A percentile compares a stretch with the other conserved stretches of the same genome.
These are phyloP conservation scores for Cheilosia pagana DNA, from an alignment of 2,888 invertebrate species.

Conservation along the genomic window DNA sequence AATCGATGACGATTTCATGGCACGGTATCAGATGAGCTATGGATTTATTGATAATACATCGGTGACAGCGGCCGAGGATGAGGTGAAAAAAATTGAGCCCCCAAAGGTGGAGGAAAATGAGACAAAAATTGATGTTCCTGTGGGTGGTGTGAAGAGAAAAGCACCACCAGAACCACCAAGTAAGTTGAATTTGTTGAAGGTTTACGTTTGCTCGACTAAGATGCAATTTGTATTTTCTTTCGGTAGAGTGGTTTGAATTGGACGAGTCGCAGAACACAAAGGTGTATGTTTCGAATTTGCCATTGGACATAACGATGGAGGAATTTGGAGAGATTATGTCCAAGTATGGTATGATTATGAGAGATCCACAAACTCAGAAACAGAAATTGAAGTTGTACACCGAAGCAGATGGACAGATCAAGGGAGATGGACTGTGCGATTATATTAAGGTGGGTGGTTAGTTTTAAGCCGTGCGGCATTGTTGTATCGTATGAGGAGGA, in stretches of 20 bases:
- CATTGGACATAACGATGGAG: slow-evolving; percentile 93
- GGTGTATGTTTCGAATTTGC: slow-evolving; percentile 97
- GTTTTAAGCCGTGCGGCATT: background rate
- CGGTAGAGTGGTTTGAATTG: slow-evolving; percentile 95
- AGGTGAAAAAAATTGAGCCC: slow-evolving; percentile 76
- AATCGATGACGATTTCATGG: slow-evolving; percentile 98
- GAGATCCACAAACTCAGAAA: slow-evolving; percentile 91
- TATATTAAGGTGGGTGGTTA: slow-evolving; percentile 91
- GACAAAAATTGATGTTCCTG: slow-evolving; percentile 35
- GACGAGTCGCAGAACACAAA: slow-evolving; percentile 95
- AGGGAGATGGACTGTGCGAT: slow-evolving; percentile 98
- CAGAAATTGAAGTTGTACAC: slow-evolving; percentile 96
- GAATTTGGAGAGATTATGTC: slow-evolving; percentile 96
- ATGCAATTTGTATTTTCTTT: slow-evolving; percentile 23
- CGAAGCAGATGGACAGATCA: slow-evolving; percentile 91
- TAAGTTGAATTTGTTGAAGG: slow-evolving; percentile 76
- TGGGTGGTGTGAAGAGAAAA: slow-evolving; percentile 83
- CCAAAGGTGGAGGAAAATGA: slow-evolving; percentile 48
- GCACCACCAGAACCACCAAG: slow-evolving; percentile 84
- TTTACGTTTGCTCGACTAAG: slow-evolving; percentile 11
- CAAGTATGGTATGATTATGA: slow-evolving; percentile 97
- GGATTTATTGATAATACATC: slow-evolving; percentile 89
- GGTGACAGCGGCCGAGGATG: slow-evolving; percentile 77
- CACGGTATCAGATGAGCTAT: slow-evolving; percentile 97
- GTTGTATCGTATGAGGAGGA: background rate